Evolutionary conservation across 2,888 invertebrate species (phyloP).

Genomic region (Calameuta filiformis): DNA sequence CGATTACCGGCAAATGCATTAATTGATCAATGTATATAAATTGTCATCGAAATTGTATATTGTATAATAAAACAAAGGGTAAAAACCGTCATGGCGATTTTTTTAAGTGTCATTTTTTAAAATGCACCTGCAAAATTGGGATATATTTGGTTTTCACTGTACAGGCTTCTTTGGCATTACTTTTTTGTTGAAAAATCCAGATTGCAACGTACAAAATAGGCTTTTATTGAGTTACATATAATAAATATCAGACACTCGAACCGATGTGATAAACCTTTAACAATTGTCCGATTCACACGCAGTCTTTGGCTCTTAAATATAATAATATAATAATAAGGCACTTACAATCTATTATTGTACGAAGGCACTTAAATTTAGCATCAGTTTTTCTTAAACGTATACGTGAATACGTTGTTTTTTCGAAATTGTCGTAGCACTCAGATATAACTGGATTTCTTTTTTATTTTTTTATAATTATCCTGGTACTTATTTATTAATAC

Average conservation of each 20-base stretch:
- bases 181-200: not conserved
- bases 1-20: not conserved
- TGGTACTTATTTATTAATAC: not conserved
- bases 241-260: conserved; percentile 21
- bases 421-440: not conserved
- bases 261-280: conserved; percentile 11
- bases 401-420: not conserved
- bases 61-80: conserved; percentile 12
- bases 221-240: conserved; percentile 12
- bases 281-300: not conserved
- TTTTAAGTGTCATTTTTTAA: not conserved
- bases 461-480: not conserved
- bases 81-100: not conserved
- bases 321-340: not conserved
- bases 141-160: not conserved
- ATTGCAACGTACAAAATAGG: conserved; percentile 7
- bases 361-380: conserved; percentile 15
- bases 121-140: not conserved
- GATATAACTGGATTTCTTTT: not conserved
- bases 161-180: not conserved
- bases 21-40: conserved; percentile 3
- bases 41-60: conserved; percentile 11
- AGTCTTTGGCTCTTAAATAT: conserved; percentile 17
- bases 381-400: not conserved
- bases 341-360: conserved; percentile 10